These are phyloP conservation scores for Harpalus rufipes DNA, from an alignment of 2,888 invertebrate genomes.

Conservation along the genomic window DNA sequence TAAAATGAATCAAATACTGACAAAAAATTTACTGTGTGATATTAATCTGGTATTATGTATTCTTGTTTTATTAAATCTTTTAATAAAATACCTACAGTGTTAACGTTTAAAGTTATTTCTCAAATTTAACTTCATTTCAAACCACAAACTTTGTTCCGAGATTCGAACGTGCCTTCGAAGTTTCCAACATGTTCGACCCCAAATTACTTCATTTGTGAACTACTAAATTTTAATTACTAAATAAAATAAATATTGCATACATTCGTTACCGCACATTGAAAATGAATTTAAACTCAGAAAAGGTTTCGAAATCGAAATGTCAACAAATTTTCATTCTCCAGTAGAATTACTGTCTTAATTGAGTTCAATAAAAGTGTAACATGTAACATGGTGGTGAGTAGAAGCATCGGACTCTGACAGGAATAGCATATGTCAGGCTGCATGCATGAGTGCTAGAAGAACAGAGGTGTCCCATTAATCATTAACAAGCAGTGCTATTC, in stretches of 20 bases:
- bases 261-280: not conserved
- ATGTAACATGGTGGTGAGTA: not conserved
- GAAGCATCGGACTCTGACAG: not conserved
- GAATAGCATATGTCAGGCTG: not conserved
- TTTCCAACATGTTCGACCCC: constrained; percentile 24
- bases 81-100: constrained; percentile 21
- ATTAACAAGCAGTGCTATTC: constrained; percentile 58
- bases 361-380: not conserved
- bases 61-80: constrained; percentile 20
- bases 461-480: constrained; percentile 56
- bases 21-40: too few relatives aligned
- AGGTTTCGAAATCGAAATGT: not conserved
- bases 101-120: constrained; percentile 45
- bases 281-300: not conserved
- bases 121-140: constrained; percentile 42
- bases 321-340: not conserved
- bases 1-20: too few relatives aligned
- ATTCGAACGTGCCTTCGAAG: constrained; percentile 23
- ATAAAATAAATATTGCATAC: constrained; percentile 43
- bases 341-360: not conserved
- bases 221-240: constrained; percentile 36
- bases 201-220: constrained; percentile 31
- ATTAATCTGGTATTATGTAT: not conserved
- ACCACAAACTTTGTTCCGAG: constrained; percentile 17
- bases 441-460: constrained; percentile 26